Base-by-base conservation (phyloP, 92 coral and sea anemone species). In the Palythoa grandis region DNA sequence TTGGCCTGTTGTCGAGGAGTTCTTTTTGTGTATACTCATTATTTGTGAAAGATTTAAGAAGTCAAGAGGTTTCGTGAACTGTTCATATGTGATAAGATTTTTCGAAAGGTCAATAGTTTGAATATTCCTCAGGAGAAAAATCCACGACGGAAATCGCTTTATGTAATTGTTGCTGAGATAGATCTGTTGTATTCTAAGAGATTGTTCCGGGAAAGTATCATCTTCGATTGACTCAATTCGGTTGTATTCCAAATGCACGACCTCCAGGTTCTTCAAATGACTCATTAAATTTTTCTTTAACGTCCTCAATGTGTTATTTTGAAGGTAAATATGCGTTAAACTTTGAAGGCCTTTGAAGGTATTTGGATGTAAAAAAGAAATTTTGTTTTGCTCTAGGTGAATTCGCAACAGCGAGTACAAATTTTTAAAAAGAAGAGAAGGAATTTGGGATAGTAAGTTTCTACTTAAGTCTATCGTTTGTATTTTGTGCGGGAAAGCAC, bases 171-270 rank as follows among this genome's bases (percentile, higher is more conserved):
- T n/a, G n/a, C n/a, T n/a, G 35, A 29, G 35, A 37, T 74, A 25
- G 39, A 74, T 52, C 6, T 48, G 58, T 20, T 48, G 25, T 38
- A 74, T 17, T 13, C 48, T 74, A 37, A 22, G 56, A 14, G 35
- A 92, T 39, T 88, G 82, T 20, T 85, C 78, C 3, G 92, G 87
- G 23, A 92, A 72, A 17, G 92, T 86, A 24, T 83, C 82, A 11
- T 86, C 82, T 9, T 82, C 88, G 6, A 93, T 73, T 16, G 3
- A 29, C 3, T 52, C 38, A 47, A 93, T 69, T 16, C 50, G 39
- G 82, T 92, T 94, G 16, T 87, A 40, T 54, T 94, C 88, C 35
- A 94, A 77, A 83, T 90, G 76, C 8, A 94, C 12, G 38, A 75
- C 82, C 43, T 79, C 82, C 5, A 91, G 13, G 22, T 70, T 84